Evolutionary conservation across 2,797 vertebrate species (phyloP).

Genomic region (Pangasius sanitwongsei): DNA sequence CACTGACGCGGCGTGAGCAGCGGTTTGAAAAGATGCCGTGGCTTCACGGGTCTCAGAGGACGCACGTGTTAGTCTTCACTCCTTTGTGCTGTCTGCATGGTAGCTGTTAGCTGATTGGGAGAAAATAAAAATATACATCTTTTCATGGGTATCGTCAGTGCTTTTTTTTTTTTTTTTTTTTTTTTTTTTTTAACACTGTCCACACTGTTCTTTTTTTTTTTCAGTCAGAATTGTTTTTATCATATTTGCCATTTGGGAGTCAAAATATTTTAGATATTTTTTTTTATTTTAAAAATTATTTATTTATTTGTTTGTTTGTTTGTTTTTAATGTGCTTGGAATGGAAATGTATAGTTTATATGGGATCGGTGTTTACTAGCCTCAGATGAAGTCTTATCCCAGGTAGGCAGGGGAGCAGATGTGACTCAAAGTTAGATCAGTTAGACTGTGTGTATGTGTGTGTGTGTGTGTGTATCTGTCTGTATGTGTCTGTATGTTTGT

Average conservation of each 20-base stretch:
- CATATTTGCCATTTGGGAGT: too few species aligned
- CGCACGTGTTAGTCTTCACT: background rate
- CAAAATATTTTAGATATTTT: too few species aligned
- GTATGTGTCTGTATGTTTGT: slow-evolving; percentile 31
- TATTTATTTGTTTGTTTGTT: background rate
- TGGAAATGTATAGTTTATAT: background rate
- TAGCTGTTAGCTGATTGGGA: background rate
- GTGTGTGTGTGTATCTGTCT: slow-evolving; percentile 14
- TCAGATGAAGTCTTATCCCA: background rate
- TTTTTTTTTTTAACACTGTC: too few species aligned
- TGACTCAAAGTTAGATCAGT: background rate
- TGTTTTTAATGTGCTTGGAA: background rate
- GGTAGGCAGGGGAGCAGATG: background rate
- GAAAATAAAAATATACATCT: background rate
- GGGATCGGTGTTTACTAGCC: background rate
- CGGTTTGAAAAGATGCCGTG: background rate
- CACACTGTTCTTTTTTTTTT: too few species aligned
- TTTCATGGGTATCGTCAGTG: background rate
- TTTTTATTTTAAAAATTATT: too few species aligned
- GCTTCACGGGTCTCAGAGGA: background rate
- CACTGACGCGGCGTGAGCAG: background rate
- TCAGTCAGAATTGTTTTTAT: too few species aligned
- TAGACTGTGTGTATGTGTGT: background rate
- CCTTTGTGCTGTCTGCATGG: background rate
- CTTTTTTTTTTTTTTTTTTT: too few species aligned